Conservation (phyloP, 2,888 invertebrate genomes). For the Tineola bisselliella region DNA sequence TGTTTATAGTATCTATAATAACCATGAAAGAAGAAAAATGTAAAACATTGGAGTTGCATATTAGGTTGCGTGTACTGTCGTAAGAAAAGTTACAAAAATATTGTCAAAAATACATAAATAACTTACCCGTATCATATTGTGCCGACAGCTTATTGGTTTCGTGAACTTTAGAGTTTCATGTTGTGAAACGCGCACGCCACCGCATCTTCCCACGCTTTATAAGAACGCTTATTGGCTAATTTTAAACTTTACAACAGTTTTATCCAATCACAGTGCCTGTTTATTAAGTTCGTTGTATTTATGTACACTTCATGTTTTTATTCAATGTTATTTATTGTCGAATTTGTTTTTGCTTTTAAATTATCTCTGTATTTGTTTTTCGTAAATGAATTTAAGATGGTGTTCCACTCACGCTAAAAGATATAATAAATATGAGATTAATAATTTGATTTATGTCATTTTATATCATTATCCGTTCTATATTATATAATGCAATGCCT, state of each 20-base stretch:
- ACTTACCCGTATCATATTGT: constrained; percentile 47
- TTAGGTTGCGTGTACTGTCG: too few relatives aligned
- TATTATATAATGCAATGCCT: too few relatives aligned
- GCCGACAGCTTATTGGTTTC: constrained; percentile 32
- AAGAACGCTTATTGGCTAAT: constrained; percentile 21
- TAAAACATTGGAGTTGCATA: too few relatives aligned
- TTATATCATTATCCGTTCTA: too few relatives aligned
- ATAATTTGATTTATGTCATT: too few relatives aligned
- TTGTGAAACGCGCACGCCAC: constrained; percentile 26
- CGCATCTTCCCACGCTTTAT: constrained; percentile 25
- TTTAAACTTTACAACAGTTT: constrained; percentile 21
- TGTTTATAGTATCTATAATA: too few relatives aligned
- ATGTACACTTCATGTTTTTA: background rate
- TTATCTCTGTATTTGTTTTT: background rate
- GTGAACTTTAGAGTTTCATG: constrained; percentile 30
- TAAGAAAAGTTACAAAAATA: too few relatives aligned
- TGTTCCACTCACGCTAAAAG: too few relatives aligned
- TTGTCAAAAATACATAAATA: background rate
- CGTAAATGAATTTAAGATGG: background rate
- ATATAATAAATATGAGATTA: background rate
- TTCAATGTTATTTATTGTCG: background rate
- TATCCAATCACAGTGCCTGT: constrained; percentile 5
- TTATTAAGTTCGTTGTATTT: constrained; percentile 1
- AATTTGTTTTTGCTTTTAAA: background rate
- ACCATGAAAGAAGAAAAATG: too few relatives aligned